Base-by-base conservation (phyloP, 1,140 invertebrate genomes). In the Tribolium castaneum region DNA sequence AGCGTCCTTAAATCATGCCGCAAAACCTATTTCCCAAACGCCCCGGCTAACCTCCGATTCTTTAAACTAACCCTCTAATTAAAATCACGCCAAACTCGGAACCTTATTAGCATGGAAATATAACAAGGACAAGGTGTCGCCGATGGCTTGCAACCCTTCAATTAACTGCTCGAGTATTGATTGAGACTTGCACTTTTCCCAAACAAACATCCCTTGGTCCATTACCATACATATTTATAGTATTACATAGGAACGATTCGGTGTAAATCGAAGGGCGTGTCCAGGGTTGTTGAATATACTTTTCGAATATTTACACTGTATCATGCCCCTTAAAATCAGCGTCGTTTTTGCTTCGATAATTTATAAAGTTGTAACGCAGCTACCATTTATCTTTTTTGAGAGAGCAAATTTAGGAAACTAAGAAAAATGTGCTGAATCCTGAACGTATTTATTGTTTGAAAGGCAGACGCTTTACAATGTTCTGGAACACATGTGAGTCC, bases 131-230 rank as follows among this genome's bases (percentile, higher is more conserved):
- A 66, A 12, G 1, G 25, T 66, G 59, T 66, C 59, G 25, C 30
- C 14, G 30, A 66, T 66, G 59, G 25, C 35, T 66, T 35, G n/a
- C 25, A 5, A 13, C 59, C 59, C 59, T 66, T 66, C 30, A 66
- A 13, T 66, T 66, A 66, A 66, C 6, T 66, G 59, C 13, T 66
- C 6, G n/a, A 30, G 7, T 66, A 66, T 66, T 66, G 59, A 66
- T 66, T 30, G 25, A 30, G 6, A 30, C 25, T 30, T 30, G 25
- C 0, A 30, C 5, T 30, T 1, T 30, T 30, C 1, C 1, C 1
- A 30, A 30, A 30, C 3, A 6, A 30, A 30, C 5, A 30, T 30
- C 25, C 4, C 25, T 30, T 30, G 6, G 25, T 30, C 25, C 25
- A 30, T 6, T 30, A 30, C 25, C 25, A 30, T 22, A 59, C 10